Percentiles rank a stretch among this genome's conserved stretches.
phyloP scores from a whole-genome alignment of 2,797 vertebrate genomes.

The Zenarchopterus dispar region DNA sequence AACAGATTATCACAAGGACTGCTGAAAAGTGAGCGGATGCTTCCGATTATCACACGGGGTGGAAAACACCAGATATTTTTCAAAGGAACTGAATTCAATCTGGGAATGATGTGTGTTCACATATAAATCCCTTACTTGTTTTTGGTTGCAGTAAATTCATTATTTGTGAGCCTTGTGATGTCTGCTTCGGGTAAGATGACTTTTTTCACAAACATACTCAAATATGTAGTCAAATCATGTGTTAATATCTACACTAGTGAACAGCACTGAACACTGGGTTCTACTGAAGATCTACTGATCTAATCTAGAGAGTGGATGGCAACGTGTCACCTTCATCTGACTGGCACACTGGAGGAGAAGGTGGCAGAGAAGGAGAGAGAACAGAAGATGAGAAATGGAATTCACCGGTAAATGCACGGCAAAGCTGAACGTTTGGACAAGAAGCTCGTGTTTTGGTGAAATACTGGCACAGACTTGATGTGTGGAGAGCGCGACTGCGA shows the following conservation, averaged over 20 bases:
- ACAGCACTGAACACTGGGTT: constrained; percentile 31
- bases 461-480: too few species aligned
- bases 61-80: neutral
- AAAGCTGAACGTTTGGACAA: too few species aligned
- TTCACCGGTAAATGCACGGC: too few species aligned
- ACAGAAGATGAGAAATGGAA: constrained; percentile 3
- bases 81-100: neutral
- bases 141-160: neutral
- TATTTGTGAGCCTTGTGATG: neutral
- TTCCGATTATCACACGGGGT: neutral
- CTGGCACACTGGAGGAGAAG: constrained; percentile 69
- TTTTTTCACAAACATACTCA: constrained; percentile 29
- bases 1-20: neutral
- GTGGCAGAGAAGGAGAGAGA: constrained; percentile 50
- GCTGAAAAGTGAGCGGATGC: neutral
- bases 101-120: neutral
- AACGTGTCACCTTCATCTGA: constrained; percentile 74
- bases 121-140: too few species aligned
- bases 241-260: constrained; percentile 52
- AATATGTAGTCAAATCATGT: constrained; percentile 24
- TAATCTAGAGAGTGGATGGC: constrained; percentile 65
- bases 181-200: constrained; percentile 51
- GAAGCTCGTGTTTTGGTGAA: too few species aligned
- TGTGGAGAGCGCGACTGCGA: too few species aligned
- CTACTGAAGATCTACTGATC: constrained; percentile 56